Percentiles rank a stretch among this genome's conserved stretches.
Evolutionary conservation across 2,113 vertebrate species (phyloP).

Genomic region (Channa maculata): DNA sequence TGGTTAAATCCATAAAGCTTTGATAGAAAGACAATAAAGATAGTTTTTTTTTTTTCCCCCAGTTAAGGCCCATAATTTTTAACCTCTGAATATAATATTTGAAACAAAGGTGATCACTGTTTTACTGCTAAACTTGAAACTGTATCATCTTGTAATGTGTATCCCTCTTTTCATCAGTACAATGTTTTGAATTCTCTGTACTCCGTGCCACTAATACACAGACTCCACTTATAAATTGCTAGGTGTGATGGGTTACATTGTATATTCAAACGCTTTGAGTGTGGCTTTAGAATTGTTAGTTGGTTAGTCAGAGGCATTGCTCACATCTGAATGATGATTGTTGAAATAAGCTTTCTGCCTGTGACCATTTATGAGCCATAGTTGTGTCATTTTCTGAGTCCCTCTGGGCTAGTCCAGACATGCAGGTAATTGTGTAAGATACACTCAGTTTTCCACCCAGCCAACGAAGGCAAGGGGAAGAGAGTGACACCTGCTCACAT

Average conservation of each 20-base stretch:
- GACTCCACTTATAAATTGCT: constrained; percentile 55
- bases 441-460: constrained; percentile 28
- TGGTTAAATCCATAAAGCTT: neutral
- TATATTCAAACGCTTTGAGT: constrained; percentile 25
- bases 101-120: neutral
- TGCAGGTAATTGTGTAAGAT: constrained; percentile 30
- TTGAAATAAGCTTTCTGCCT: constrained; percentile 40
- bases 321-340: constrained; percentile 40
- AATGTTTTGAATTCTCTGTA: constrained; percentile 14
- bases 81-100: neutral
- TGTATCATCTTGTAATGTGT: neutral
- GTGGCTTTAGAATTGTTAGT: constrained; percentile 43
- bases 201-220: constrained; percentile 42
- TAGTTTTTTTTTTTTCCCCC: constrained; percentile 10
- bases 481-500: constrained; percentile 10
- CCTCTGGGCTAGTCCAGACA: constrained; percentile 62
- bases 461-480: constrained; percentile 21
- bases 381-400: constrained; percentile 74
- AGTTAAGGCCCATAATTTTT: constrained; percentile 2
- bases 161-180: neutral
- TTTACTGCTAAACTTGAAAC: neutral
- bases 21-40: constrained; percentile 4
- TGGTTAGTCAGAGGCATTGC: constrained; percentile 34
- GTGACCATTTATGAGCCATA: constrained; percentile 42
- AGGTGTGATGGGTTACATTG: constrained; percentile 43